Evolutionary conservation across 1,140 invertebrate genomes (phyloP).

Genomic region (Stegodyphus mimosarum): DNA sequence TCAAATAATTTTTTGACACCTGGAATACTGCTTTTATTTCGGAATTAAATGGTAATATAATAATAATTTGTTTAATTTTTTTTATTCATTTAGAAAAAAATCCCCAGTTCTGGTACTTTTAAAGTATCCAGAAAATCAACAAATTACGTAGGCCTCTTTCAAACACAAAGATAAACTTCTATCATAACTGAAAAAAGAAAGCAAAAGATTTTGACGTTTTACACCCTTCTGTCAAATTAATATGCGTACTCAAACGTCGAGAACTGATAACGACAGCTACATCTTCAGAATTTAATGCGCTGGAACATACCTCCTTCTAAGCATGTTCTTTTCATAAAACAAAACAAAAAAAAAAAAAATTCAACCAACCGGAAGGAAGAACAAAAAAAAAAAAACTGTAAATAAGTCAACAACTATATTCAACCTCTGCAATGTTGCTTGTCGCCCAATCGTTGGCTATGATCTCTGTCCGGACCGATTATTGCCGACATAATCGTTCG

Average conservation of each 20-base stretch:
- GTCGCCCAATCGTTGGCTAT: neutral
- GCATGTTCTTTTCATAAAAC: neutral
- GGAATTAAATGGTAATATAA: too few relatives aligned
- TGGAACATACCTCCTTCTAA: neutral
- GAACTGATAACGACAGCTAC: slow-evolving; percentile 31
- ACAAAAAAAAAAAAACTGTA: neutral
- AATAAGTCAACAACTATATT: neutral
- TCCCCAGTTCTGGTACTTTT: too few relatives aligned
- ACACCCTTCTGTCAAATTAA: slow-evolving; percentile 52
- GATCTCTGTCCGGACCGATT: slow-evolving; percentile 35
- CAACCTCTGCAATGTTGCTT: neutral
- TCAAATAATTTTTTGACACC: too few relatives aligned
- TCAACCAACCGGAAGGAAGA: slow-evolving; percentile 5
- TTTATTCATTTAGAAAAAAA: too few relatives aligned
- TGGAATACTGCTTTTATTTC: too few relatives aligned
- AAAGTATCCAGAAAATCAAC: neutral
- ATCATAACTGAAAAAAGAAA: slow-evolving; percentile 19
- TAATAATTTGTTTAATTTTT: too few relatives aligned
- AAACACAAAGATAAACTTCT: slow-evolving; percentile 4
- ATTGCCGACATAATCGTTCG: slow-evolving; percentile 26
- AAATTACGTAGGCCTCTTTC: slow-evolving; percentile 9
- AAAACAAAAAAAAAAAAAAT: slow-evolving; percentile 26
- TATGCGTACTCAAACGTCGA: slow-evolving; percentile 5
- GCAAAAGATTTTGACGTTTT: slow-evolving; percentile 37
- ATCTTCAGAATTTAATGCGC: slow-evolving; percentile 34